Percentiles rank a stretch among this genome's conserved stretches.
These are phyloP conservation scores for Callaeas wilsoni DNA, from an alignment of 2,113 vertebrate species.

Conservation along the genomic window DNA sequence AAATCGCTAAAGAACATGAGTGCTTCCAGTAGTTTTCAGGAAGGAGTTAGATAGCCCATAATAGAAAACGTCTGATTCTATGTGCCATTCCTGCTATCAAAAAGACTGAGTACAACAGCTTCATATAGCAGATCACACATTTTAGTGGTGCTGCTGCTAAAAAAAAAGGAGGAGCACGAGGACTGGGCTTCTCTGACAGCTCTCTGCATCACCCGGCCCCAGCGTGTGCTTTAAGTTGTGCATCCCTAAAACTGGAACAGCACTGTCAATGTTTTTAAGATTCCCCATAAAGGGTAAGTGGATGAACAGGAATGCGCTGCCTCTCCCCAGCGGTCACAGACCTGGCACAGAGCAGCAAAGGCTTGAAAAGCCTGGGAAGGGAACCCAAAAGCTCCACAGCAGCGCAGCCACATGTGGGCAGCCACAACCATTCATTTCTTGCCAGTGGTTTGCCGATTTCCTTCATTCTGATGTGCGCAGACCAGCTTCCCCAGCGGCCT, in stretches of 20 bases:
- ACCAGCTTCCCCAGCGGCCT: neutral
- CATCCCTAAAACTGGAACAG: neutral
- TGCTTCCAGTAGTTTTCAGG: neutral
- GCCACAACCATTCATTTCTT: neutral
- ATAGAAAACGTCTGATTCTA: neutral
- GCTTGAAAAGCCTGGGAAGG: neutral
- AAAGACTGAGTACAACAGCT: neutral
- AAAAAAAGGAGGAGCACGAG: neutral
- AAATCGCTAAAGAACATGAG: neutral
- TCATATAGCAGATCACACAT: neutral
- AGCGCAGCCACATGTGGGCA: neutral
- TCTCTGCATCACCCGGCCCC: neutral
- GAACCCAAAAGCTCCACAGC: neutral
- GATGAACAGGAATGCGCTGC: neutral
- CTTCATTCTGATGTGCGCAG: neutral
- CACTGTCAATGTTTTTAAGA: rapidly evolving
- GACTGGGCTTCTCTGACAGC: neutral
- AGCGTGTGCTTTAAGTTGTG: neutral
- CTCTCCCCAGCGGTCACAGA: neutral
- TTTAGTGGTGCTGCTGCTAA: neutral
- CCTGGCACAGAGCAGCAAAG: neutral
- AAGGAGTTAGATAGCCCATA: neutral
- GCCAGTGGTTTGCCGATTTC: neutral
- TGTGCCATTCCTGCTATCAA: neutral
- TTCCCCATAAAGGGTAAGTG: neutral